Evolutionary conservation across 2,888 invertebrate genomes (phyloP).

Genomic region (Lepetodrilus schrolli): DNA sequence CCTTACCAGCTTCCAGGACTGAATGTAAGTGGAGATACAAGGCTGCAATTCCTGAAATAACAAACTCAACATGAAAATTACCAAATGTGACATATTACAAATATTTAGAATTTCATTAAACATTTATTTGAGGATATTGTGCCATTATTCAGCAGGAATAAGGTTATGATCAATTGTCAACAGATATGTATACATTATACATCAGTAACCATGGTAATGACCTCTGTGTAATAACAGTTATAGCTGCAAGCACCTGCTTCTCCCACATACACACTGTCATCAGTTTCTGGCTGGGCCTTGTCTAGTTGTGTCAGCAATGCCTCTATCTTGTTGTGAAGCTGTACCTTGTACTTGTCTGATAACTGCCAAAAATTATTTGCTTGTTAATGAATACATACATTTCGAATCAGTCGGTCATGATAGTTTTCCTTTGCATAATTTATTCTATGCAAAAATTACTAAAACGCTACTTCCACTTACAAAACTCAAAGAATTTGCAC

Average conservation of each 20-base stretch:
- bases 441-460: too few relatives aligned
- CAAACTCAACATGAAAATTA: too few relatives aligned
- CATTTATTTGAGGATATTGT: too few relatives aligned
- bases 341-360: background rate
- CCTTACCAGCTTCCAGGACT: slow-evolving; percentile 37
- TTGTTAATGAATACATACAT: background rate
- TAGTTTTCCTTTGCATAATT: too few relatives aligned
- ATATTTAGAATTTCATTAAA: too few relatives aligned
- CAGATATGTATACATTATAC: background rate
- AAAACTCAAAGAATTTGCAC: background rate
- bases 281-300: background rate
- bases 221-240: background rate
- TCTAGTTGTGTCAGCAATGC: background rate
- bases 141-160: background rate
- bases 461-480: too few relatives aligned
- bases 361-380: background rate
- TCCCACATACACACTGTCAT: slow-evolving; percentile 3
- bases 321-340: background rate
- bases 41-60: slow-evolving; percentile 76
- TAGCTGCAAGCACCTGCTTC: background rate
- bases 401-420: background rate
- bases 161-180: background rate
- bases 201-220: background rate
- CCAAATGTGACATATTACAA: background rate
- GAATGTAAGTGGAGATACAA: slow-evolving; percentile 79